Evolutionary conservation across 2,113 vertebrate species (phyloP).

Genomic region (Cyprinus carpio): DNA sequence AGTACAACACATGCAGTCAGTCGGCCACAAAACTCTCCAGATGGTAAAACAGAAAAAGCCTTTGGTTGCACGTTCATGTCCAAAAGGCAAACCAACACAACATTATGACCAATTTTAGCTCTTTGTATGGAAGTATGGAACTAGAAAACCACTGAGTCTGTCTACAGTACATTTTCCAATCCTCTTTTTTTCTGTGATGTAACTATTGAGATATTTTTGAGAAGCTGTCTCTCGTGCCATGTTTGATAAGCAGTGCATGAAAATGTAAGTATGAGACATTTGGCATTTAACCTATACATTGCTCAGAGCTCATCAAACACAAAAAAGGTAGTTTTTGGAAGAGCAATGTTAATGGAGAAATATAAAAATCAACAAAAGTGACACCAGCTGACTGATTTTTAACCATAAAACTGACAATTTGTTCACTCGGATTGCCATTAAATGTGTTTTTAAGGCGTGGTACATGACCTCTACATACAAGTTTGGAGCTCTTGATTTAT

Average conservation of each 20-base stretch:
- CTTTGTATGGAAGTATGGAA: not conserved
- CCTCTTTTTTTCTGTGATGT: constrained; percentile 39
- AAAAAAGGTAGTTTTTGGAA: constrained; percentile 86
- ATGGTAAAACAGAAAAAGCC: not conserved
- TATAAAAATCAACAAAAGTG: constrained; percentile 48
- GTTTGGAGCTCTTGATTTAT: not conserved
- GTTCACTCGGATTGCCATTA: not conserved
- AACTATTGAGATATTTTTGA: constrained; percentile 60
- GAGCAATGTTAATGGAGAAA: constrained; percentile 62
- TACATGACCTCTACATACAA: not conserved
- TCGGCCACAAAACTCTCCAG: not conserved
- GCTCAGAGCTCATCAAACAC: constrained; percentile 83
- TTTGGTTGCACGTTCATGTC: not conserved
- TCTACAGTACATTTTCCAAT: constrained; percentile 55
- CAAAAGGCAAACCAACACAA: not conserved
- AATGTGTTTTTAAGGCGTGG: constrained; percentile 21
- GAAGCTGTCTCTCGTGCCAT: constrained; percentile 86
- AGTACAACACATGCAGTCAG: too few species aligned
- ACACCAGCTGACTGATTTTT: constrained; percentile 10
- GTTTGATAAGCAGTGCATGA: constrained; percentile 86
- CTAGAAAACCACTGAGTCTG: not conserved
- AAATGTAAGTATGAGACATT: constrained; percentile 83
- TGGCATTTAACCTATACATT: constrained; percentile 81
- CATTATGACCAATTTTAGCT: not conserved
- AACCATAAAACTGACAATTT: not conserved